phyloP scores from a whole-genome alignment of 2,797 vertebrate species.

The Clamator glandarius region DNA sequence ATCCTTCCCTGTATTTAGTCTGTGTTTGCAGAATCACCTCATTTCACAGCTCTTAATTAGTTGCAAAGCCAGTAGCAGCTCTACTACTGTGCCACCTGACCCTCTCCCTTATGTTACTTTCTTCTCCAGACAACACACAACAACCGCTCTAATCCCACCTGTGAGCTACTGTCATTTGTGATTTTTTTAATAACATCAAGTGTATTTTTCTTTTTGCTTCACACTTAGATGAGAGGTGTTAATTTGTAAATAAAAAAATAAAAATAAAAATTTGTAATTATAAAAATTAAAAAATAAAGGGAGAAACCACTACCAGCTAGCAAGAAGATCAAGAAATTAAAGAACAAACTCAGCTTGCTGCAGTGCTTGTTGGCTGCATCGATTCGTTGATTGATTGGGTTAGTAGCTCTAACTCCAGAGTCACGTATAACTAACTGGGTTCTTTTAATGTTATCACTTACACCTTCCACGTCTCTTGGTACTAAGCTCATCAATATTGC shows the following conservation, averaged over 20 bases:
- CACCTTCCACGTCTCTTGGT: background rate
- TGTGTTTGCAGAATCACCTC: background rate
- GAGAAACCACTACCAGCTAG: background rate
- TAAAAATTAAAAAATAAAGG: too few relatives aligned
- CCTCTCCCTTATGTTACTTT: background rate
- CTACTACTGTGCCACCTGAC: background rate
- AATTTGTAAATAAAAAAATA: constrained; percentile 26
- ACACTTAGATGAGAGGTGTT: constrained; percentile 5
- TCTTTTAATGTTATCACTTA: background rate
- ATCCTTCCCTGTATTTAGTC: background rate
- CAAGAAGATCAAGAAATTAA: background rate
- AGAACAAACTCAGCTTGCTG: background rate
- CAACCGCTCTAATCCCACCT: background rate
- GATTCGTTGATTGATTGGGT: background rate
- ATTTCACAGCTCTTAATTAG: background rate
- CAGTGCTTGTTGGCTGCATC: background rate
- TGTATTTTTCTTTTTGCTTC: background rate
- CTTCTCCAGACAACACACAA: background rate
- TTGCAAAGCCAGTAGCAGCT: background rate
- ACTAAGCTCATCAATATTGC: background rate
- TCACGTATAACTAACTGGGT: background rate
- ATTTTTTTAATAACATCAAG: background rate
- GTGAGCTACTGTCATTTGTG: background rate
- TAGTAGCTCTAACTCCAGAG: background rate
- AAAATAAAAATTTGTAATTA: constrained; percentile 7